Conservation (phyloP, 2,888 invertebrate genomes). For the Pseudoips prasinana region DNA sequence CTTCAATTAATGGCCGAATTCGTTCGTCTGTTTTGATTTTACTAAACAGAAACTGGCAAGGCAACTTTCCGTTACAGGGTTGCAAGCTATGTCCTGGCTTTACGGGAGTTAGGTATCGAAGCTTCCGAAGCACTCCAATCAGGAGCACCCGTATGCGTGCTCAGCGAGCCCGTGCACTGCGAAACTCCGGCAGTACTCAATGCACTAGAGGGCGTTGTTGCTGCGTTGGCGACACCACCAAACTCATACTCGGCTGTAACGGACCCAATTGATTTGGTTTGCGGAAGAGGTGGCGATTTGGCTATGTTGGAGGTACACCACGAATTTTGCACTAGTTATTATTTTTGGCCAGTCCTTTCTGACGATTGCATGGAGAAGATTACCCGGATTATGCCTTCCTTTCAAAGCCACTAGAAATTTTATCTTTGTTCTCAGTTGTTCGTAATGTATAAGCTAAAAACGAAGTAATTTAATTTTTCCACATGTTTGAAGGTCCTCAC, state of each 20-base stretch:
- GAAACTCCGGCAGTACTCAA: constrained; percentile 66
- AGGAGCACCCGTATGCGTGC: constrained; percentile 61
- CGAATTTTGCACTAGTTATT: no score
- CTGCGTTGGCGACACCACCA: constrained; percentile 86
- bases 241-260: constrained; percentile 90
- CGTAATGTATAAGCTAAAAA: no score
- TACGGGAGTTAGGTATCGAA: constrained; percentile 85
- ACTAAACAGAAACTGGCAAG: no score
- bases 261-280: constrained; percentile 91
- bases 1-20: no score
- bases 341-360: no score
- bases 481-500: constrained; percentile 82
- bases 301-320: constrained; percentile 88
- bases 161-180: constrained; percentile 80
- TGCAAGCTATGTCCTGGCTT: constrained; percentile 85
- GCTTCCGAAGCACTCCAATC: constrained; percentile 62
- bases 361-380: no score
- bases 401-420: no score
- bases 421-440: no score
- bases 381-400: no score
- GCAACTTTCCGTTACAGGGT: no score
- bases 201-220: constrained; percentile 73
- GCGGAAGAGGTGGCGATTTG: constrained; percentile 89
- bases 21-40: no score
- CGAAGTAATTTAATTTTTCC: no score